phyloP scores from a whole-genome alignment of 1,140 invertebrate species.

The Agrilus planipennis region DNA sequence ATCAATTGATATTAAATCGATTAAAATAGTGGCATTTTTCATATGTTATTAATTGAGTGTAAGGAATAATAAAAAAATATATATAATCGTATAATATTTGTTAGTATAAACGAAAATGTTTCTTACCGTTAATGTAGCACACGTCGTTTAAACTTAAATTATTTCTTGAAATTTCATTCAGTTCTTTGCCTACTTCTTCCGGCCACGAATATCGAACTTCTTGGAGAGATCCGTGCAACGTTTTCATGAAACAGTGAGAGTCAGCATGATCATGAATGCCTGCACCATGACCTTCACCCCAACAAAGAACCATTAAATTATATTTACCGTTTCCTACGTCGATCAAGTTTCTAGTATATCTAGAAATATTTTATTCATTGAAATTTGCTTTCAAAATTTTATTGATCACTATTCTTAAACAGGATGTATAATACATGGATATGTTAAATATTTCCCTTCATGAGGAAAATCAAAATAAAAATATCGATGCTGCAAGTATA shows the following conservation, averaged over 20 bases:
- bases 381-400: too few species aligned
- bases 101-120: background rate
- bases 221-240: slow-evolving; percentile 56
- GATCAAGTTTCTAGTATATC: slow-evolving; percentile 89
- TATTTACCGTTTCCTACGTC: slow-evolving; percentile 94
- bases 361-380: slow-evolving; percentile 35
- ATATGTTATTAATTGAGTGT: too few species aligned
- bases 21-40: too few species aligned
- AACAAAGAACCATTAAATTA: slow-evolving; percentile 94
- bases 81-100: background rate
- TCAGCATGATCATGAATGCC: slow-evolving; percentile 94
- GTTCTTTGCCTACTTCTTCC: slow-evolving; percentile 31
- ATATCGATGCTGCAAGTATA: background rate
- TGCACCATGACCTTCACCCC: slow-evolving; percentile 90
- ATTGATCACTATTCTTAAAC: background rate
- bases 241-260: slow-evolving; percentile 97
- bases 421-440: background rate
- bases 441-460: background rate
- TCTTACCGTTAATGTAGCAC: slow-evolving; percentile 90
- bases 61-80: background rate
- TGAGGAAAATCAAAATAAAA: background rate
- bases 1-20: too few species aligned
- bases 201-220: slow-evolving; percentile 72
- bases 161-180: slow-evolving; percentile 51
- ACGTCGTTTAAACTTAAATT: slow-evolving; percentile 63